Evolutionary conservation across 2,113 vertebrate species (phyloP), one percentile per base, ranked within the genome.

Genomic region (Rissa tridactyla): DNA sequence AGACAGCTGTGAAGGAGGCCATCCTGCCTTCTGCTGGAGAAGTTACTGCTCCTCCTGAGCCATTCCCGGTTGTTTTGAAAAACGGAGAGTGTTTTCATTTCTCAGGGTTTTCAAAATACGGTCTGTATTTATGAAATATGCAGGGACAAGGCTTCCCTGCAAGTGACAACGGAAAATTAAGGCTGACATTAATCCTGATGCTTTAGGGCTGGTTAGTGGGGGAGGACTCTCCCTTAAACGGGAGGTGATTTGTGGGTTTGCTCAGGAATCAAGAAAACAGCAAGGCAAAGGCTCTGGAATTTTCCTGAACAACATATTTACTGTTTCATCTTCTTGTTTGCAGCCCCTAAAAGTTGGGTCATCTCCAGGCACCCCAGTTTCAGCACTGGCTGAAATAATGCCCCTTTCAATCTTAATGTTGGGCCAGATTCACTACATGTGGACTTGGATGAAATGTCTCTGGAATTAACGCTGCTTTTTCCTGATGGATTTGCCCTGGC

Each of bases 1-100:
- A 55, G 79, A 20, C 93, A 94, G 92, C 71, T 92, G 96, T 82
- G 90, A 73, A 90, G 92, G 84, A 92, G 55, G 79, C 44, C 55
- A 46, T 90, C 90, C 79, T 71, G 82, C 90, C 90, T 94, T 81
- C 64, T 86, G 82, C 80, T 62, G 61, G 71, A 93, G 76, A 86
- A 90, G 32, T 92, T 90, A 95, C 79, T 78, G 86, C 72, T 92
- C 72, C 46, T 95, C 82, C 52, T 81, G 80, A 94, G 55, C 78
- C 76, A 13, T 86, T 72, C 34, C 51, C n/a, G 51, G 42, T 13
- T 51, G 76, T 32, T 90, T 62, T 70, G 82, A 90, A 68, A 77
- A 77, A 18, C 11, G 6, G 38, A 76, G 66, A 46, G 21, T 38
- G 52, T 77, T 93, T 83, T 95, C 32, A 64, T 88, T 88, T 62